These are phyloP conservation scores for Aphaenogaster rudis DNA, from an alignment of 1,140 invertebrate genomes.

Conservation along the genomic window DNA sequence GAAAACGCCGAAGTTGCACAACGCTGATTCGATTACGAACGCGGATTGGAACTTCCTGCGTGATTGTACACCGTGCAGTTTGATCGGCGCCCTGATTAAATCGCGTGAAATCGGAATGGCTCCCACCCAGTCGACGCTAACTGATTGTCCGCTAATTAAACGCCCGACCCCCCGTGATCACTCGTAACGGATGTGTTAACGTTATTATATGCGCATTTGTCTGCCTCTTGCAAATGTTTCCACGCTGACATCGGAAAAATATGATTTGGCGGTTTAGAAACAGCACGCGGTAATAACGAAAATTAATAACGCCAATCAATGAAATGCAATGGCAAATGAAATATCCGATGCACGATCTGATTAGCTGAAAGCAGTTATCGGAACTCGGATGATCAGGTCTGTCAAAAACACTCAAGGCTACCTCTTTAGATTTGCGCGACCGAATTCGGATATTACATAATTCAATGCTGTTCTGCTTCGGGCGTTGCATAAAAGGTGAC, in stretches of 20 bases:
- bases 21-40: constrained; percentile 61
- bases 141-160: constrained; percentile 70
- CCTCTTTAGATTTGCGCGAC: constrained; percentile 30
- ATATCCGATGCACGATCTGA: constrained; percentile 27
- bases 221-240: constrained; percentile 16
- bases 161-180: constrained; percentile 25
- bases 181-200: constrained; percentile 20
- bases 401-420: constrained; percentile 35
- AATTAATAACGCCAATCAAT: constrained; percentile 26
- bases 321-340: constrained; percentile 30
- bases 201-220: constrained; percentile 6
- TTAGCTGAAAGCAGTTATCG: constrained; percentile 28
- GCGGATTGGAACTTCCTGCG: constrained; percentile 16
- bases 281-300: neutral
- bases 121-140: constrained; percentile 32
- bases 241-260: constrained; percentile 19
- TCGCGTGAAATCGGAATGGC: constrained; percentile 53
- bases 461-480: constrained; percentile 59
- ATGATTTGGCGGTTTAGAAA: constrained; percentile 15
- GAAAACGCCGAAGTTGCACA: constrained; percentile 23
- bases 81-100: constrained; percentile 60
- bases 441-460: constrained; percentile 58
- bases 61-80: constrained; percentile 21
- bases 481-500: constrained; percentile 58
- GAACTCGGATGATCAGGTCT: constrained; percentile 20